Conservation (phyloP, 30 jellyfish, hydroid and myxozoan genomes). For the Aurelia sp. region DNA sequence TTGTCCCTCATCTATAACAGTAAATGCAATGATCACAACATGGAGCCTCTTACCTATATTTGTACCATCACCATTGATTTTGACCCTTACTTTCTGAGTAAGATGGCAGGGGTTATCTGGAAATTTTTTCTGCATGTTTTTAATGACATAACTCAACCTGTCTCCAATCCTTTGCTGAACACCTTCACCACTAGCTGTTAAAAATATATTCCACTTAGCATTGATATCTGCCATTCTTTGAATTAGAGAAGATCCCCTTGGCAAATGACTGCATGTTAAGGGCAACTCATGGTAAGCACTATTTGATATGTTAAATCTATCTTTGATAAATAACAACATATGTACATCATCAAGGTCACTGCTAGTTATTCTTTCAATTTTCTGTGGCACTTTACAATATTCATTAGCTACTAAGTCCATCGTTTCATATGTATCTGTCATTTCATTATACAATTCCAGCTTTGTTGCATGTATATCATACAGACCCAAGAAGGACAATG, state of each 20-base stretch:
- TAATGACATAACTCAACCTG: too few species aligned
- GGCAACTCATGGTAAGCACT: constrained; percentile 5
- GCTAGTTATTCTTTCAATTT: not conserved
- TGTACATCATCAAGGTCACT: not conserved
- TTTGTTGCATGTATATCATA: constrained; percentile 15
- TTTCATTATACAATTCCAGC: not conserved
- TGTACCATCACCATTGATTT: too few species aligned
- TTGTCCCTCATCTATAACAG: not conserved
- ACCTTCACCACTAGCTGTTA: constrained; percentile 19
- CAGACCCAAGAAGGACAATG: too few species aligned
- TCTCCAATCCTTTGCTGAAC: constrained; percentile 9
- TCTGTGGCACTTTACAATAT: too few species aligned
- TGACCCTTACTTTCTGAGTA: too few species aligned
- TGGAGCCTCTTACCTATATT: too few species aligned
- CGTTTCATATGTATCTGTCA: not conserved
- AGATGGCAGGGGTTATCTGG: too few species aligned
- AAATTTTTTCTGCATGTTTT: too few species aligned
- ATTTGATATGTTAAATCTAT: constrained; percentile 13
- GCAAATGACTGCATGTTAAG: not conserved
- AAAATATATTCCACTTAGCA: not conserved
- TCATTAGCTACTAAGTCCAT: not conserved
- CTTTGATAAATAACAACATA: not conserved
- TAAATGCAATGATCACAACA: too few species aligned
- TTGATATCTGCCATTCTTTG: constrained; percentile 2
- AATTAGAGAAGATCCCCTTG: not conserved